Base-by-base conservation (phyloP, 2,113 vertebrate genomes). In the Bambusicola thoracicus region DNA sequence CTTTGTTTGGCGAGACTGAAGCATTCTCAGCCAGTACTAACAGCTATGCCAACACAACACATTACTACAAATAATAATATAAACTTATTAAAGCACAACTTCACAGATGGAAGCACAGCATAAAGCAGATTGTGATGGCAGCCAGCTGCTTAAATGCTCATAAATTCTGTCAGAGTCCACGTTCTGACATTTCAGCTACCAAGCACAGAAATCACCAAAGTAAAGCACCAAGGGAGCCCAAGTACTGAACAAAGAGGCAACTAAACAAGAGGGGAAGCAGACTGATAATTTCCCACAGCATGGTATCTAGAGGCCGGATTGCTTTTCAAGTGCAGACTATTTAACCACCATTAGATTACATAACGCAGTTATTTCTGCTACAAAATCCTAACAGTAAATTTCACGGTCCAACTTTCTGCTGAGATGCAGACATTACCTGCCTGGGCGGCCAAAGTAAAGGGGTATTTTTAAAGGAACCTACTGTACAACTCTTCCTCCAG, bases 401-500 rank as follows among this genome's bases (percentile, higher is more conserved):
- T 87, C 44, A 79, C 34, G 44, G 66, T 58, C 61, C 83, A 36
- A 41, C 29, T 80, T 87, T 80, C 67, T 87, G 40, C 83, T 59
- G 62, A 90, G 78, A 70, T 87, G 83, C 36, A 90, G 79, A 88
- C 56, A 20, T 8, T 43, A 44, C 38, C 67, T 66, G 25, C 49
- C 43, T 78, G n/a, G 55, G 46, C 85, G 30, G 69, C 73, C 85
- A 81, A 92, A 89, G 72, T 3, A 82, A 89, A 90, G 20, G 36
- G 46, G 13, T 65, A 21, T n/a, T 89, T 94, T 85, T 90, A 51
- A 83, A 81, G 56, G 63, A 40, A 99, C 99, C 78, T 96, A 99
- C 99, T 99, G 96, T 98, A 98, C 38, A 99, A 94, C 75, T 99
- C 99, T 88, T 99, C 99, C 85, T 99, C 98, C 69, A 99, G 97